Evolutionary conservation across 2,113 vertebrate genomes (phyloP), one percentile per base, ranked within the genome.

Genomic region (Fulica atra): DNA sequence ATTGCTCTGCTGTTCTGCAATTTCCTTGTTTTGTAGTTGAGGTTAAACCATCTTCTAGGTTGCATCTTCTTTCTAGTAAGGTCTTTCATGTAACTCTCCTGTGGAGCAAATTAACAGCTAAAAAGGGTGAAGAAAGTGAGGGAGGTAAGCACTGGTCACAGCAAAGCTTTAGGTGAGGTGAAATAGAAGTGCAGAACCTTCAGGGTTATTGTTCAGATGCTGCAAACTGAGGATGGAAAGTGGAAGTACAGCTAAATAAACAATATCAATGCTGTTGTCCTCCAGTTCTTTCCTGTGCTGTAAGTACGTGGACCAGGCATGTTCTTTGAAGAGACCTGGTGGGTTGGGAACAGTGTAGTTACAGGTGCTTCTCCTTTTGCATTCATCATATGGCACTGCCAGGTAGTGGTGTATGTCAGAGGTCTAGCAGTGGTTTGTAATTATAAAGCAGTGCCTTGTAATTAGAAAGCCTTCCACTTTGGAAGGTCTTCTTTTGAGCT

Each of bases 21-120:
- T 83, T 93, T 97, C 86, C 96, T 50, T 54, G 44, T 81, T 95
- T 63, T 50, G 31, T 13, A 79, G 44, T 53, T 91, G 89, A 93
- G 88, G 92, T 96, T 95, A 87, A 96, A 79, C 86, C 74, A 71
- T 57, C 40, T 28, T 42, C 31, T 65, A 16, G 61, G 65, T 71
- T 92, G 77, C 65, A 36, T 84, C 69, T 93, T 76, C 83, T 87
- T 93, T 96, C 73, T 87, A 82, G 35, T 50, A 80, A 94, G 17
- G 44, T 46, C 64, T 72, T 81, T 84, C 50, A 25, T 89, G 61
- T 69, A 91, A 53, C 42, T 59, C 29, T 51, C 26, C 38, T 12
- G 3, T 31, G 66, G 44, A 74, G 73, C 40, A 72, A 70, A 66
- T 78, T 31, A 35, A 46, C 71, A 78, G 38, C 38, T 51, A 36